Base-by-base conservation (phyloP, 2,797 vertebrate species). In the Malacoraja senta region DNA sequence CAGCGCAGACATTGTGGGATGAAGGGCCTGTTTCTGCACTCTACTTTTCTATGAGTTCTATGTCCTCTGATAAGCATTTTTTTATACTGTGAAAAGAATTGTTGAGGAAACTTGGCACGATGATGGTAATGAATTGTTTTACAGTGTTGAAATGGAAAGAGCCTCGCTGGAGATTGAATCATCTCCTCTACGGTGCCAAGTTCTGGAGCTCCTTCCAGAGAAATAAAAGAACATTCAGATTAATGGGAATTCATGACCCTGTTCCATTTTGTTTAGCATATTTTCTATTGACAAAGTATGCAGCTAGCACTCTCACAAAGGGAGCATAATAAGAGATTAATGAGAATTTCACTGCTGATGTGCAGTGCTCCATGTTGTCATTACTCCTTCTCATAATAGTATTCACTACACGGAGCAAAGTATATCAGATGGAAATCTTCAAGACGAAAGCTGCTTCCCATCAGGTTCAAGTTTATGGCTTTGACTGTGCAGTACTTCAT, bases 191-290 rank as follows among this genome's bases (percentile, higher is more conserved):
- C 15, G 19, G 0, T 68, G 84, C n/a, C 8, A 44, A 71, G 13
- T 24, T 84, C 81, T 58, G 24, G 12, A 76, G 53, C 24, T 26
- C 24, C 35, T 74, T 76, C 38, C 58, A 44, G 71, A 76, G 38
- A 92, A 92, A 44, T 92, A 53, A 74, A 72, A 29, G 24, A 29
- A 8, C 38, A 32, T 72, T 72, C 17, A 91, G 74, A 91, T 74
- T 72, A 72, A 15, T 91, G 35, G 38, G 24, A 92, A 58, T 76
- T 58, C 26, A 74, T 92, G 44, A 29, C 53, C 24, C 72, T 29
- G 15, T 92, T 72, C 32, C 88, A 38, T 91, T 72, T 91, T 91
- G n/a, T 38, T 61, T 91, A 24, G 88, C 35, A 58, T 53, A 74
- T 92, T 72, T 92, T 13, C 44, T 24, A 74, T 76, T 76, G 3